These are phyloP conservation scores for Anas bernieri DNA, from an alignment of 2,797 vertebrate genomes.

Conservation along the genomic window DNA sequence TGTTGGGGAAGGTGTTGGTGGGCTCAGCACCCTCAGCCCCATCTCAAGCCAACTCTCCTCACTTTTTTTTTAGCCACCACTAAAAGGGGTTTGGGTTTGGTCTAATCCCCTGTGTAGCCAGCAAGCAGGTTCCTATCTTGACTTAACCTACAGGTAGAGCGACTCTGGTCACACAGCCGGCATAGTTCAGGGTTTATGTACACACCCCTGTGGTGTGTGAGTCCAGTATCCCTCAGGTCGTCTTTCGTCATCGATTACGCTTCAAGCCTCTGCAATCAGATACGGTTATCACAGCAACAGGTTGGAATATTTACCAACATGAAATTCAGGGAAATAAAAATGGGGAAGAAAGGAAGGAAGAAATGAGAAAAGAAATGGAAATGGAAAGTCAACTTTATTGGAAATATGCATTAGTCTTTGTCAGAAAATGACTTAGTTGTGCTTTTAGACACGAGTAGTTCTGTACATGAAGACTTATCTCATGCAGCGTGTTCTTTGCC, in stretches of 20 bases:
- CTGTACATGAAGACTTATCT: background rate
- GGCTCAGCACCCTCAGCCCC: background rate
- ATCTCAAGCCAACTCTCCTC: background rate
- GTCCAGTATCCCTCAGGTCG: background rate
- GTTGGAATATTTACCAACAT: slow-evolving; percentile 41
- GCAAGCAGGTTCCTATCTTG: background rate
- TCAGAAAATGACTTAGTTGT: background rate
- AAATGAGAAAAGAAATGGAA: background rate
- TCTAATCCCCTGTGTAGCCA: background rate
- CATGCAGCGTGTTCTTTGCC: background rate
- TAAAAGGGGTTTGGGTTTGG: background rate
- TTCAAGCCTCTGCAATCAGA: slow-evolving; percentile 23
- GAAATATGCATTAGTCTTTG: background rate
- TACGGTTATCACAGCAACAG: background rate
- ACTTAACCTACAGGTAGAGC: slow-evolving; percentile 59
- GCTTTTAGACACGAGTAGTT: background rate
- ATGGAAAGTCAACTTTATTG: background rate
- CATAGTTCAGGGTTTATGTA: slow-evolving; percentile 48
- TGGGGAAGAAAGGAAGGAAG: background rate
- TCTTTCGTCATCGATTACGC: background rate
- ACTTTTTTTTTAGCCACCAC: background rate
- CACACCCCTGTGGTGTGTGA: background rate
- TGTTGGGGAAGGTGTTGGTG: background rate
- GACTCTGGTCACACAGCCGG: background rate
- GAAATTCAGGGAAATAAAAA: background rate